Evolutionary conservation across 2,888 invertebrate species (phyloP).

Genomic region (Amorpha juglandis): DNA sequence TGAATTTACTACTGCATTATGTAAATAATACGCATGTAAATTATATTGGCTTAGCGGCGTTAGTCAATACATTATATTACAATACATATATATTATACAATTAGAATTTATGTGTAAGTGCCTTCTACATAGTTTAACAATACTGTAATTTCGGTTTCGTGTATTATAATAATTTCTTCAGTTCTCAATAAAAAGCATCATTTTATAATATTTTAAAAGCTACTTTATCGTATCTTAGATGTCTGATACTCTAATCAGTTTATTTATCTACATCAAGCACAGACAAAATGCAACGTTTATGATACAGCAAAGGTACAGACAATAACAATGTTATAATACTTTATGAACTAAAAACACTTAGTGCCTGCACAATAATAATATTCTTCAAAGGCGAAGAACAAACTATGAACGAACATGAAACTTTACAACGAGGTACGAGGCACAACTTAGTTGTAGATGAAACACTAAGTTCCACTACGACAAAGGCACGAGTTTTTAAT

Average conservation of each 20-base stretch:
- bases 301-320: background rate
- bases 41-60: background rate
- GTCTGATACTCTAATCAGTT: no score
- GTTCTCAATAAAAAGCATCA: no score
- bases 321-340: conserved; percentile 48
- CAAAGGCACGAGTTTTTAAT: conserved; percentile 72
- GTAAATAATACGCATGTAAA: conserved; percentile 2
- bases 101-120: background rate
- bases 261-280: background rate
- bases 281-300: background rate
- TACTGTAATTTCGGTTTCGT: no score
- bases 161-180: no score
- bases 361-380: conserved; percentile 58
- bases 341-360: conserved; percentile 58
- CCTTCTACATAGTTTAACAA: background rate
- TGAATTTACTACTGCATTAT: background rate
- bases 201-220: no score
- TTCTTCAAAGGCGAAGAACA: conserved; percentile 63
- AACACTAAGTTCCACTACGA: conserved; percentile 53
- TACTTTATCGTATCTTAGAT: no score
- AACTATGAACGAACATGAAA: conserved; percentile 64
- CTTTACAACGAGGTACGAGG: conserved; percentile 66
- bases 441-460: conserved; percentile 56
- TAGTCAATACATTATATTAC: no score
- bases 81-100: background rate